A percentile compares a stretch with the other conserved stretches of the same genome.
Evolutionary conservation across 2,113 vertebrate genomes (phyloP).

Genomic region (Prochilodus magdalenae): DNA sequence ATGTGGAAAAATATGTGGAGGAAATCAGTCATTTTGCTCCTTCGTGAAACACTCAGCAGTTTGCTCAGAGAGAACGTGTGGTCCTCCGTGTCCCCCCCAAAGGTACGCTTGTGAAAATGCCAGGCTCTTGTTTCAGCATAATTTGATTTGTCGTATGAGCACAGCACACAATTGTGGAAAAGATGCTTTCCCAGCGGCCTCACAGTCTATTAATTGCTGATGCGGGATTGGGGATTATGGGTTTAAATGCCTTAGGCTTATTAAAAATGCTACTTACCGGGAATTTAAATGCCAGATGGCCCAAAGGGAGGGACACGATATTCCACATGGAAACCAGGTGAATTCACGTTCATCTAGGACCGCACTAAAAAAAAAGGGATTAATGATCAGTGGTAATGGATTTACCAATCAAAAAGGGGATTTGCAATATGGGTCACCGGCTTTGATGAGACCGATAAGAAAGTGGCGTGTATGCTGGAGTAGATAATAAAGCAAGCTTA

Average conservation of each 20-base stretch:
- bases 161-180: constrained; percentile 12
- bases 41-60: not conserved
- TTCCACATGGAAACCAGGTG: constrained; percentile 27
- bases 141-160: constrained; percentile 36
- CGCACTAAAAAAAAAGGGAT: not conserved
- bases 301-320: constrained; percentile 13
- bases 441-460: not conserved
- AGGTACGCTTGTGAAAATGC: constrained; percentile 42
- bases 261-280: constrained; percentile 33
- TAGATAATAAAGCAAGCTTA: not conserved
- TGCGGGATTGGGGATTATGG: constrained; percentile 32
- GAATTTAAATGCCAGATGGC: constrained; percentile 42
- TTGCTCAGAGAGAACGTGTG: constrained; percentile 24
- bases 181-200: constrained; percentile 22
- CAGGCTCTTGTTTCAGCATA: constrained; percentile 37
- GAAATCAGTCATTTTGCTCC: not conserved
- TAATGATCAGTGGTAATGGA: constrained; percentile 2
- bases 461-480: not conserved
- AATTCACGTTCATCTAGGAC: constrained; percentile 3
- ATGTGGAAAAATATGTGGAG: not conserved
- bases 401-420: not conserved
- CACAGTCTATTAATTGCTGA: constrained; percentile 41
- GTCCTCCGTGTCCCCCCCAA: constrained; percentile 3
- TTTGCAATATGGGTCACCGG: not conserved
- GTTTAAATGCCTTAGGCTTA: constrained; percentile 41